Percentiles rank a stretch among this genome's conserved stretches.
These are phyloP conservation scores for Pangasius djambal DNA, from an alignment of 2,797 vertebrate genomes.

Conservation along the genomic window DNA sequence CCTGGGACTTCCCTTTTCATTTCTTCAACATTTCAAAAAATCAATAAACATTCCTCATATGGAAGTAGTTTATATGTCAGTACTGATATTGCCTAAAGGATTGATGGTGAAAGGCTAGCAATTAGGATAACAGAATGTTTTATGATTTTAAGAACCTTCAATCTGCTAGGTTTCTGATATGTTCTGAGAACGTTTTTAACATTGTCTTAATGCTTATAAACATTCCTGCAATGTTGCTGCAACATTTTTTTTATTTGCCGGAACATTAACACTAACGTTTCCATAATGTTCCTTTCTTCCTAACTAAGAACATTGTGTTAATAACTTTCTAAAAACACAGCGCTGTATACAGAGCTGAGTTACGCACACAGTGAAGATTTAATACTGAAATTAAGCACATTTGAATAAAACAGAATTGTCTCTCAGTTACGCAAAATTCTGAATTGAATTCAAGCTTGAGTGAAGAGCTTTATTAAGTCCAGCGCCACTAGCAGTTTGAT, in stretches of 20 bases:
- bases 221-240: background rate
- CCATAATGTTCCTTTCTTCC: background rate
- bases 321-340: background rate
- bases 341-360: background rate
- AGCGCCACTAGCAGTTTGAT: background rate
- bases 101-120: background rate
- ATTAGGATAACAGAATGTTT: background rate
- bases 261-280: background rate
- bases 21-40: constrained; percentile 5
- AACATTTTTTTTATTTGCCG: background rate
- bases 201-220: background rate
- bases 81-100: constrained; percentile 2
- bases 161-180: background rate
- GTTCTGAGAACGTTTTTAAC: background rate
- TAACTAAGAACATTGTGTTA: background rate
- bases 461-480: background rate
- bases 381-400: background rate
- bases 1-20: constrained; percentile 21
- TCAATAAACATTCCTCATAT: background rate
- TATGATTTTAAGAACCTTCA: background rate
- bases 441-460: background rate
- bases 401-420: background rate
- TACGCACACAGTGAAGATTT: background rate
- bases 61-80: background rate
- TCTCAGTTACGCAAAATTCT: background rate